These are phyloP conservation scores for Thunnus albacares DNA, from an alignment of 2,797 vertebrate genomes.

Conservation along the genomic window DNA sequence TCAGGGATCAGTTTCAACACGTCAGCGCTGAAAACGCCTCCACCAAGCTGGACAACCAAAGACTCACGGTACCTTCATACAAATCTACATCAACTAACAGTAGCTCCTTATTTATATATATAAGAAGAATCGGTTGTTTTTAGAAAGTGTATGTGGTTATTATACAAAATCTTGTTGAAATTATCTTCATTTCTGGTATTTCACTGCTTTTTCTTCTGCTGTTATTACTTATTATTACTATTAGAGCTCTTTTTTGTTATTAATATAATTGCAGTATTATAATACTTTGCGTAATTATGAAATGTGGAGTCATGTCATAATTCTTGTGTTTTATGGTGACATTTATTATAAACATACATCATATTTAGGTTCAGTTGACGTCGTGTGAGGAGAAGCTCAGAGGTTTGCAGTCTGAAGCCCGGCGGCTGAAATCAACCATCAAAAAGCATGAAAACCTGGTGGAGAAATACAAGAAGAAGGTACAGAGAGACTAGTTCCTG, in stretches of 20 bases:
- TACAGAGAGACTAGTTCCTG: constrained; percentile 30
- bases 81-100: too few species aligned
- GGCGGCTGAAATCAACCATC: constrained; percentile 86
- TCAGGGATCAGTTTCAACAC: constrained; percentile 85
- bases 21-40: constrained; percentile 82
- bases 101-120: too few species aligned
- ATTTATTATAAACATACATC: not conserved
- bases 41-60: constrained; percentile 89
- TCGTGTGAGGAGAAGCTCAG: constrained; percentile 87
- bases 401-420: constrained; percentile 86
- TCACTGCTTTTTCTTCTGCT: not conserved
- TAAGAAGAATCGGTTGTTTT: too few species aligned
- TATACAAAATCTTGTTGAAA: not conserved
- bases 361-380: constrained; percentile 65
- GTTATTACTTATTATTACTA: not conserved
- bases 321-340: not conserved
- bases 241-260: too few species aligned
- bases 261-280: too few species aligned
- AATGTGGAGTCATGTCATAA: not conserved
- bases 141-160: too few species aligned
- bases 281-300: too few species aligned
- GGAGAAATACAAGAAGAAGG: constrained; percentile 92
- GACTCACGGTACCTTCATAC: constrained; percentile 84
- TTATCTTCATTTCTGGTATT: too few species aligned
- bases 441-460: constrained; percentile 89